Evolutionary conservation across 2,113 vertebrate species (phyloP), one percentile per base, ranked within the genome.

Genomic region (Gorsachius goisagi): DNA sequence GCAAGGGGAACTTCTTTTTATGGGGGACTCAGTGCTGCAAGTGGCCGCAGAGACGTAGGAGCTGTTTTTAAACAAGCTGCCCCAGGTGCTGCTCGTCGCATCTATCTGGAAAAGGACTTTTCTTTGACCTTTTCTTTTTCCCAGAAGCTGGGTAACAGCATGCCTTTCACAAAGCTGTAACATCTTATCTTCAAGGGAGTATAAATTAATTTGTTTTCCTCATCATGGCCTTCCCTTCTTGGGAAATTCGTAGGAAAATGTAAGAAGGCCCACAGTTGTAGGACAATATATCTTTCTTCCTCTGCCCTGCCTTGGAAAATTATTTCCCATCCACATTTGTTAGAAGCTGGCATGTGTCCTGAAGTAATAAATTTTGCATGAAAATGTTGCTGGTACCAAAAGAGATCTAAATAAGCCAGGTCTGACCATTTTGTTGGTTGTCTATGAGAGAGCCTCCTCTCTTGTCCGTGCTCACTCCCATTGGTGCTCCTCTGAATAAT

Each of bases 211-310:
- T 33, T 1, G 0, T 32, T 88, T 60, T 27, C 17, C 28, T 76
- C 26, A 5, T 20, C 0, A 0, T 1, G 2, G 44, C 24, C 15
- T 80, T 72, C 21, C 5, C 11, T 1, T 45, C 49, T 67, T 10
- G 9, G 27, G 64, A 88, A 77, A 78, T 44, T 49, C 41, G 4
- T 8, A 56, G 33, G 16, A 37, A 72, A 75, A 59, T 15, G 2
- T 28, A 15, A 69, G 62, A 30, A 44, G 28, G 39, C 6, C 11
- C 35, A 2, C 19, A 39, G 6, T 0, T 15, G 44, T 22, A 59
- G 63, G 44, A 56, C 26, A 44, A 53, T n/a, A 3, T 30, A 23
- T 60, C 19, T 21, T 53, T 72, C 6, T 76, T 55, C 44, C n/a
- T 44, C 62, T 11, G 24, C 44, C 15, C 12, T 50, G 12, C 44